These are phyloP conservation scores for Corella eumyota DNA, from an alignment of 23 tunicate genomes.

Conservation along the genomic window DNA sequence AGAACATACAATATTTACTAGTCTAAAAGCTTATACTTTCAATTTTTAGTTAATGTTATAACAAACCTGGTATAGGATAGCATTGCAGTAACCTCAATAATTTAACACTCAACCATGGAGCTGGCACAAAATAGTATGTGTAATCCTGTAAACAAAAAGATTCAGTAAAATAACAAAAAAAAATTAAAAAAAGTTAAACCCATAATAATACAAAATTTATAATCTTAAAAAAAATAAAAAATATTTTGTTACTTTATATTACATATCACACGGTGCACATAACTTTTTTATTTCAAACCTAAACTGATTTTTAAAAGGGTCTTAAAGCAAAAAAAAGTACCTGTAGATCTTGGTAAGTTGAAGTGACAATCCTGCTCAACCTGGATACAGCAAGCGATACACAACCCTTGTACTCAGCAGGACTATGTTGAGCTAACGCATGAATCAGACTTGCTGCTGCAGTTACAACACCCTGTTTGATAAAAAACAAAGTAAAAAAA, in stretches of 20 bases:
- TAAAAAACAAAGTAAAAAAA: not conserved
- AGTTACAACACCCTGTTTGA: conserved; percentile 85
- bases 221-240: too few species aligned
- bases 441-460: conserved; percentile 90
- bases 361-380: conserved; percentile 84
- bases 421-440: conserved; percentile 82
- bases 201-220: too few species aligned
- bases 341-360: conserved; percentile 84
- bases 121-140: conserved; percentile 98
- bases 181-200: too few species aligned
- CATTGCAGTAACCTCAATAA: conserved; percentile 83
- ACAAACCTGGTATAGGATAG: conserved; percentile 74
- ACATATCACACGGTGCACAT: too few species aligned
- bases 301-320: too few species aligned
- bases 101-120: conserved; percentile 97
- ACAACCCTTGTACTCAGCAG: conserved; percentile 81
- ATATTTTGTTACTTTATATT: too few species aligned
- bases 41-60: not conserved
- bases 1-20: too few species aligned
- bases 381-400: conserved; percentile 87
- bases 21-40: not conserved
- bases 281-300: too few species aligned
- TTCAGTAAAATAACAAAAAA: too few species aligned
- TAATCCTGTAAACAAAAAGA: conserved; percentile 50
- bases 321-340: too few species aligned